Evolutionary conservation across 1,140 invertebrate species (phyloP).

Genomic region (Cecropterus lyciades): DNA sequence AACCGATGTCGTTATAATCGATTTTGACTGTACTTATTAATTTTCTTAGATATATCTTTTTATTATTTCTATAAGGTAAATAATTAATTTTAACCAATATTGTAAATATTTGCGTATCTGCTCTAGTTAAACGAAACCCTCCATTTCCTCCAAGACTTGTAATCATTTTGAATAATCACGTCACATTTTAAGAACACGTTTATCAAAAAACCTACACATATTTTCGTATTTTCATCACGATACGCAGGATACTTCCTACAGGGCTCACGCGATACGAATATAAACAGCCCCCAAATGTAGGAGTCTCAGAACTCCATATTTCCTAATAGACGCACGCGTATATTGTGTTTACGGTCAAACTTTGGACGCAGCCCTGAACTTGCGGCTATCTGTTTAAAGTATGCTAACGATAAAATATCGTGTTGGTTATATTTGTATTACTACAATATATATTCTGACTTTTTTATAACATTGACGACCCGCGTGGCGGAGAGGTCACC

Average conservation of each 20-base stretch:
- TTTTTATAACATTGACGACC: too few relatives aligned
- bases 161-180: too few relatives aligned
- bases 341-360: constrained; percentile 73
- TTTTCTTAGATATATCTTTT: too few relatives aligned
- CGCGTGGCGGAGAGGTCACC: too few relatives aligned
- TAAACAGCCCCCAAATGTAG: constrained; percentile 68
- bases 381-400: constrained; percentile 50
- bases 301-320: constrained; percentile 61
- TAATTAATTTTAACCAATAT: too few relatives aligned
- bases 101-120: too few relatives aligned
- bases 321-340: constrained; percentile 74
- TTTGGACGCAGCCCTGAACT: constrained; percentile 58
- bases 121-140: too few relatives aligned
- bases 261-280: constrained; percentile 74
- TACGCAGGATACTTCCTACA: constrained; percentile 51
- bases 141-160: too few relatives aligned
- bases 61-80: too few relatives aligned
- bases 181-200: neutral
- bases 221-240: constrained; percentile 16
- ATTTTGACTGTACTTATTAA: too few relatives aligned
- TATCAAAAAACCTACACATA: neutral
- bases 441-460: too few relatives aligned
- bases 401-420: constrained; percentile 37
- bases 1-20: too few relatives aligned
- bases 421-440: constrained; percentile 30